Conservation (phyloP, 2,888 invertebrate species). For the Cantharis lateralis region DNA sequence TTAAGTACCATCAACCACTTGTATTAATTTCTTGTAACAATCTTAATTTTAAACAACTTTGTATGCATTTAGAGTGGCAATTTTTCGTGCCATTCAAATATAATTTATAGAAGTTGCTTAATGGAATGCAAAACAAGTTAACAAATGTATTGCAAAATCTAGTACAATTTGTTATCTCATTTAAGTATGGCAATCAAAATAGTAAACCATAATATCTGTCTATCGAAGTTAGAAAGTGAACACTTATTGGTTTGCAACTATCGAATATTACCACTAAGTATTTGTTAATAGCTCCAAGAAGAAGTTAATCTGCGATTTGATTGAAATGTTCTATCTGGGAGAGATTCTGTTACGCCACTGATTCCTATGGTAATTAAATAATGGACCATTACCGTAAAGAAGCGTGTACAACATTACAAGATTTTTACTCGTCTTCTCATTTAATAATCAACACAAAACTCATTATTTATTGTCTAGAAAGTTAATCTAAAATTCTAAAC, state of each 20-base stretch:
- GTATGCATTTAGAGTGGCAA: not conserved
- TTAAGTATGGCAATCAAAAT: not conserved
- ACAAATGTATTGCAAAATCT: not conserved
- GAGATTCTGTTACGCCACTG: not conserved
- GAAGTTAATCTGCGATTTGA: not conserved
- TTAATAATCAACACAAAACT: not conserved
- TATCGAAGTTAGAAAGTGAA: not conserved
- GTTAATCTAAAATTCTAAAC: not conserved
- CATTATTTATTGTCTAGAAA: not conserved
- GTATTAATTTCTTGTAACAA: not conserved
- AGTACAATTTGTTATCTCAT: not conserved
- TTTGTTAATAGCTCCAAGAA: not conserved
- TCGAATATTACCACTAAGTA: not conserved
- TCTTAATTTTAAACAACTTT: not conserved
- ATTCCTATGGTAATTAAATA: not conserved
- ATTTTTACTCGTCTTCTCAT: not conserved
- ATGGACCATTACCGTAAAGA: not conserved
- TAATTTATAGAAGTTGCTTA: not conserved
- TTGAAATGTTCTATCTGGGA: not conserved
- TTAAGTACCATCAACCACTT: not conserved
- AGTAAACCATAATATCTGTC: not conserved
- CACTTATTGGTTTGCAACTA: not conserved
- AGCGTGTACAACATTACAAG: not conserved
- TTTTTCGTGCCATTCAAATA: not conserved
- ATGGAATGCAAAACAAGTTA: not conserved